Conservation (phyloP, 1,140 invertebrate species). For the Meloidogyne exigua region DNA sequence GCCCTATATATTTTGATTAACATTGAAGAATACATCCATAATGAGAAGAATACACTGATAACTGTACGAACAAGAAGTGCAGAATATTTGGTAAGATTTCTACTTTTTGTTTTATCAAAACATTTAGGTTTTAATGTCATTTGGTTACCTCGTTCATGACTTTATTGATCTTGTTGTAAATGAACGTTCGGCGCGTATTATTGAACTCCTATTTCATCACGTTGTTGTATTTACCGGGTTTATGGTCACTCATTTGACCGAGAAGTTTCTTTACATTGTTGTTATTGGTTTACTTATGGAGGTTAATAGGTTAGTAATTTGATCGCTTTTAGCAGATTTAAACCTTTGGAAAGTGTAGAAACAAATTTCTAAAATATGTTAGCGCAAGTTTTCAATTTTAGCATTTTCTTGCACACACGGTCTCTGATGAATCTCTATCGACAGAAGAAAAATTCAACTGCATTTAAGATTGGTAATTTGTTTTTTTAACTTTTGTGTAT, state of each 20-base stretch:
- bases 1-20: slow-evolving; percentile 37
- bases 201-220: slow-evolving; percentile 62
- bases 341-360: no score
- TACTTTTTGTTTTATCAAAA: neutral
- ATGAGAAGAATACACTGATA: slow-evolving; percentile 11
- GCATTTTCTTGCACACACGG: slow-evolving; percentile 56
- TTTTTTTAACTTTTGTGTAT: neutral
- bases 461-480: slow-evolving; percentile 47
- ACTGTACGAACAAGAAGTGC: slow-evolving; percentile 2
- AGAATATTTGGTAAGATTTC: slow-evolving; percentile 3
- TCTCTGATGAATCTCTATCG: slow-evolving; percentile 60
- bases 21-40: slow-evolving; percentile 15
- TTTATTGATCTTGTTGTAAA: slow-evolving; percentile 56
- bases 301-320: slow-evolving; percentile 47
- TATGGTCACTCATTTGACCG: slow-evolving; percentile 42
- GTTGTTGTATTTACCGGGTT: slow-evolving; percentile 58
- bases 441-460: slow-evolving; percentile 50
- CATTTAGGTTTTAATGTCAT: slow-evolving; percentile 56
- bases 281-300: slow-evolving; percentile 61
- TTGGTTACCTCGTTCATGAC: slow-evolving; percentile 59
- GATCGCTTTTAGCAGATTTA: neutral
- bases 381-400: neutral
- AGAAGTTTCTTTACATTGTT: slow-evolving; percentile 55
- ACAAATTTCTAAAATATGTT: neutral
- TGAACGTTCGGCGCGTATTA: slow-evolving; percentile 57